phyloP scores from a whole-genome alignment of 2,797 vertebrate species.

The Coluber constrictor region DNA sequence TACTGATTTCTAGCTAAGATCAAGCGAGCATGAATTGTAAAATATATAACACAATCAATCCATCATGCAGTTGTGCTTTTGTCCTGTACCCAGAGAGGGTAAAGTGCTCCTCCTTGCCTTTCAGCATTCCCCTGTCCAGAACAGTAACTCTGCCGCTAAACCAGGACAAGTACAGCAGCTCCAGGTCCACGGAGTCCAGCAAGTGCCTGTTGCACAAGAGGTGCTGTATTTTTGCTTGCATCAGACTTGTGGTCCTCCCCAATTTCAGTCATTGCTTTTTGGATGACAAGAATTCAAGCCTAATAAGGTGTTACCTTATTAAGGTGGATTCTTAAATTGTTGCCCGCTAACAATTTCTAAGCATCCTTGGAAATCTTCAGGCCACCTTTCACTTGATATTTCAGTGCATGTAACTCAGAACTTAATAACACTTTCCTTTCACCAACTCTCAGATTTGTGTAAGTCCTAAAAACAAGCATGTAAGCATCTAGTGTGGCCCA shows the following conservation, averaged over 20 bases:
- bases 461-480: not conserved
- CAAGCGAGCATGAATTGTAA: not conserved
- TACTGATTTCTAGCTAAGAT: not conserved
- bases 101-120: constrained; percentile 27
- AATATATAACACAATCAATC: not conserved
- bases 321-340: not conserved
- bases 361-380: not conserved
- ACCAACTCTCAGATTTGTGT: not conserved
- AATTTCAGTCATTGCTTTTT: not conserved
- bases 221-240: constrained; percentile 47
- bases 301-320: not conserved
- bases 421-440: not conserved
- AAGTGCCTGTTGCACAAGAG: constrained; percentile 63
- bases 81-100: not conserved
- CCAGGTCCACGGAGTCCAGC: constrained; percentile 59
- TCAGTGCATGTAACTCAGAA: not conserved
- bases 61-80: not conserved
- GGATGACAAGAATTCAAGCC: not conserved
- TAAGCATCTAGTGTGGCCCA: not conserved
- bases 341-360: not conserved
- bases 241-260: not conserved
- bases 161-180: constrained; percentile 60
- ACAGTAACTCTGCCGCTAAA: constrained; percentile 61
- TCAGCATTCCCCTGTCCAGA: constrained; percentile 61
- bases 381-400: not conserved